Evolutionary conservation across 2,888 invertebrate species (phyloP).

Genomic region (Clunio marinus): DNA sequence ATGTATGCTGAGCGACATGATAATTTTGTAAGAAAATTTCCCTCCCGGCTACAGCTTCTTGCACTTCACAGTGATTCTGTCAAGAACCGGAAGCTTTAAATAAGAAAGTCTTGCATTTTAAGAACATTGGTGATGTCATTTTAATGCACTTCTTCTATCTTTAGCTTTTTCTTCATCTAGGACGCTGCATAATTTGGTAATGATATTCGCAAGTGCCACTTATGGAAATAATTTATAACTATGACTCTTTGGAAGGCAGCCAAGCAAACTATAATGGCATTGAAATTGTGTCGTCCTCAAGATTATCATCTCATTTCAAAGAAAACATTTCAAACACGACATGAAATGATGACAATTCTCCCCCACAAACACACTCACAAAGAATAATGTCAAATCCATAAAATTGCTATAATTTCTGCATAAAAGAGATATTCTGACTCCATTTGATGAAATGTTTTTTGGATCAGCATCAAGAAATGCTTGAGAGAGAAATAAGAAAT

Average conservation of each 20-base stretch:
- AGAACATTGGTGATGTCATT: constrained; percentile 11
- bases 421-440: neutral
- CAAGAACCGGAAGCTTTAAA: neutral
- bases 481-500: neutral
- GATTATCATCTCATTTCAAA: neutral
- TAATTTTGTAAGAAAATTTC: constrained; percentile 17
- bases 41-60: neutral
- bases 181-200: constrained; percentile 15
- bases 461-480: neutral
- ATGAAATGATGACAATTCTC: constrained; percentile 11
- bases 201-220: constrained; percentile 13
- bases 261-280: constrained; percentile 15
- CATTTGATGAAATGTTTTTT: no score
- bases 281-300: constrained; percentile 4
- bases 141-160: constrained; percentile 6
- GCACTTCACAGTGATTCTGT: neutral
- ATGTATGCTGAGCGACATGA: neutral
- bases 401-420: constrained; percentile 9
- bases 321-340: constrained; percentile 13
- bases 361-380: no score
- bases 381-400: constrained; percentile 19
- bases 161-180: neutral
- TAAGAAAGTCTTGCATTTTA: neutral
- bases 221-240: neutral
- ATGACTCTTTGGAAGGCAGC: neutral